Evolutionary conservation across 2,888 invertebrate species (phyloP).

Genomic region (Phengaris alcon): DNA sequence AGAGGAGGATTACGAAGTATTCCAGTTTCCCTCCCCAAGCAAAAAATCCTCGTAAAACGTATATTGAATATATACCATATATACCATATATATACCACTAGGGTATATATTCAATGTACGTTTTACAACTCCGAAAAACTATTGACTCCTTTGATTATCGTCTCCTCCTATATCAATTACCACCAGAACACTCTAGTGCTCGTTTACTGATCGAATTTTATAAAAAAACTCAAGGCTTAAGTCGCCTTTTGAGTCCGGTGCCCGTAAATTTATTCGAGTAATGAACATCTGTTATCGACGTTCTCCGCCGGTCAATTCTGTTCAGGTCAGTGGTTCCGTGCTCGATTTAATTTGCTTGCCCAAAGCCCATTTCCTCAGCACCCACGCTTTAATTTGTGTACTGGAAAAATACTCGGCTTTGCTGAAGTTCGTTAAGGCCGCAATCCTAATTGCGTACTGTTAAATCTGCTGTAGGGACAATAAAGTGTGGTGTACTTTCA

Average conservation of each 20-base stretch:
- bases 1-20: no score
- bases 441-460: slow-evolving; percentile 5
- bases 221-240: neutral
- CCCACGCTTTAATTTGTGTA: slow-evolving; percentile 5
- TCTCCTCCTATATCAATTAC: no score
- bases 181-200: no score
- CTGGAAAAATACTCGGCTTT: slow-evolving; percentile 10
- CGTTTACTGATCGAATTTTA: no score
- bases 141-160: no score
- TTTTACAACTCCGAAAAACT: no score
- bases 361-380: slow-evolving; percentile 40
- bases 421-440: slow-evolving; percentile 13
- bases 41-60: no score
- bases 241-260: neutral
- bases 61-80: no score
- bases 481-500: neutral
- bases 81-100: no score
- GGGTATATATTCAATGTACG: no score
- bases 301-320: slow-evolving; percentile 58
- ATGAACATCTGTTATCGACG: slow-evolving; percentile 73
- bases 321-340: slow-evolving; percentile 57
- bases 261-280: slow-evolving; percentile 66
- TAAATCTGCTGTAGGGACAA: neutral
- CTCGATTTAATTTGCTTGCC: slow-evolving; percentile 65
- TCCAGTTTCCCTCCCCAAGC: no score